phyloP scores from a whole-genome alignment of 1,140 invertebrate genomes.

The Palaemon carinicauda region DNA sequence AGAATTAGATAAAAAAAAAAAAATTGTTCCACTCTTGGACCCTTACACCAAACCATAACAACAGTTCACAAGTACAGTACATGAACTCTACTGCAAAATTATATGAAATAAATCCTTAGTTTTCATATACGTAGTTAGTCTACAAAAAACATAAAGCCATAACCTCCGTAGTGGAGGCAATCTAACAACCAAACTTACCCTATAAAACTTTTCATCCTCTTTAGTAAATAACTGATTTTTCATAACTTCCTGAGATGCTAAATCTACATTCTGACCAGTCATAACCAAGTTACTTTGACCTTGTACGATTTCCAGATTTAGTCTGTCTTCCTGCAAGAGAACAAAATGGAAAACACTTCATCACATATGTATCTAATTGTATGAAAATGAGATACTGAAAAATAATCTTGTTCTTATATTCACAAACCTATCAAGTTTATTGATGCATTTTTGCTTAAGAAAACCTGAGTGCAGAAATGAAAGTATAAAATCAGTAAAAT shows the following conservation, averaged over 20 bases:
- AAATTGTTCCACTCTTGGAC: too few species aligned
- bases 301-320: slow-evolving; percentile 36
- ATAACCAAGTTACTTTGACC: slow-evolving; percentile 34
- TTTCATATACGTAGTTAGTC: too few species aligned
- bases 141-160: too few species aligned
- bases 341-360: not conserved
- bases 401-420: too few species aligned
- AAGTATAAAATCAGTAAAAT: not conserved
- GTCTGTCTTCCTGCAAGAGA: slow-evolving; percentile 9
- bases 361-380: not conserved
- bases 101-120: too few species aligned
- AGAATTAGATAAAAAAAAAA: too few species aligned
- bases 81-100: too few species aligned
- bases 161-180: not conserved
- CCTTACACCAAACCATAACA: too few species aligned
- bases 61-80: too few species aligned
- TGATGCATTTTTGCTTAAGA: too few species aligned
- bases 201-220: slow-evolving; percentile 27
- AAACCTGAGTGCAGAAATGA: too few species aligned
- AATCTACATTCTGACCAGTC: slow-evolving; percentile 5
- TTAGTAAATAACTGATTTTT: not conserved
- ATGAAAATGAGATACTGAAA: not conserved
- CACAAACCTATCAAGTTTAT: too few species aligned
- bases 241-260: not conserved
- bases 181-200: slow-evolving; percentile 2